Base-by-base conservation (phyloP, 2,888 invertebrate species). In the Phengaris arion region DNA sequence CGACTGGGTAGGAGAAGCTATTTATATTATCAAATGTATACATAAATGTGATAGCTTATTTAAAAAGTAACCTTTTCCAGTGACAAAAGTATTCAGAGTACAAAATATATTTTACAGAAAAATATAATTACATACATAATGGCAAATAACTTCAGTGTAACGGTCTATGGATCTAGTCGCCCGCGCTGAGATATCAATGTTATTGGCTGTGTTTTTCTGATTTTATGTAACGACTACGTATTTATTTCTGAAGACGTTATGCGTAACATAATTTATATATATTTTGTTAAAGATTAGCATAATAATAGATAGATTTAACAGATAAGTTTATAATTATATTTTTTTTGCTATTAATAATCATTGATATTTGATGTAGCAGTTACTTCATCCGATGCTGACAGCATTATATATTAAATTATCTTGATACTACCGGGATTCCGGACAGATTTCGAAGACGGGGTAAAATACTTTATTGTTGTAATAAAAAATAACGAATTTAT, bases 161-260 rank as follows among this genome's bases (percentile, higher is more conserved):
- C 54, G 64, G 64, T 76, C 82, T 80, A 82, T 10, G 10, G 81
- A 80, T 79, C 45, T 69, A 48, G 74, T 76, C 52, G 9, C 74
- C 52, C 64, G 70, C 76, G 70, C 78, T 81, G 86, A 85, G 90
- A 90, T 92, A 91, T 91, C 91, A 82, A 81, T 87, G 84, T 89
- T 84, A 85, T 35, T 64, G 92, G 92, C 92, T 92, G 92, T 92
- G 92, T 89, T 87, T 22, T 81, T 83, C 22, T 64, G 9, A 64
- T 64, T 64, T 45, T 10, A 45, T 64, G 35, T 35, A 12, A 55
- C 6, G 10, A 55, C 35, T 12, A 64, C 6, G 6, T 35, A 9
- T 5, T 35, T 64, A 15, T 64, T 64, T 22, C 7, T 9, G 6
- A 35, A 64, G 35, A 64, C 35, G 64, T 13, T 13, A 35, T 13